Conservation (phyloP, 2,113 vertebrate genomes). For the Lophotis ruficrista region DNA sequence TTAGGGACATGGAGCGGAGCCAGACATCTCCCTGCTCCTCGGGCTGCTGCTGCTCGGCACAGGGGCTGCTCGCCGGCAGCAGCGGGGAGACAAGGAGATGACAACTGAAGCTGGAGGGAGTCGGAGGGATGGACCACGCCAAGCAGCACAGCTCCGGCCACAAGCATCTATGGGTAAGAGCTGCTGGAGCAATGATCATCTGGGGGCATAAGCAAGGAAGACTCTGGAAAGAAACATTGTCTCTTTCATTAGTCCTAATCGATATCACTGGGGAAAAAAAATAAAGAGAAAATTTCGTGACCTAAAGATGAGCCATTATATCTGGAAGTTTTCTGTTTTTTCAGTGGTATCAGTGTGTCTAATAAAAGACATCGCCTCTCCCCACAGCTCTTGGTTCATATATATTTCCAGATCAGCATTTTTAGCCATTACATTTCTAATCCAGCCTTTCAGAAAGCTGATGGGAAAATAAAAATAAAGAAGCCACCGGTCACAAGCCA, state of each 20-base stretch:
- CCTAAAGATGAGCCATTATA: background rate
- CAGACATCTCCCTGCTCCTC: background rate
- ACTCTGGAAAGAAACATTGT: background rate
- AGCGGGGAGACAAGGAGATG: rapidly evolving
- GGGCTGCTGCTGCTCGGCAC: background rate
- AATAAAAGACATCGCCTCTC: background rate
- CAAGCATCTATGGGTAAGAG: background rate
- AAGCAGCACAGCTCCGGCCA: background rate
- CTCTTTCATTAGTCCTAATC: background rate
- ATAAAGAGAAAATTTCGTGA: background rate
- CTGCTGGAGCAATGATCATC: background rate
- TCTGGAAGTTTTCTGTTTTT: background rate
- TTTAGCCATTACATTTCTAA: background rate
- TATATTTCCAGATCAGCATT: background rate
- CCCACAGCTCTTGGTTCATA: background rate
- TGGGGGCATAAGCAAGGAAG: background rate
- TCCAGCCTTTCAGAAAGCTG: background rate
- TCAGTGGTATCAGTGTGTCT: background rate
- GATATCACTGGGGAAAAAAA: background rate
- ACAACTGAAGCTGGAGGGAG: background rate
- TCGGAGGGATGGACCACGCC: rapidly evolving
- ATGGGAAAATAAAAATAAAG: background rate
- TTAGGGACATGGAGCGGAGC: background rate
- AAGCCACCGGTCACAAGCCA: background rate
- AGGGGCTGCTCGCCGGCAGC: background rate